phyloP scores from a whole-genome alignment of 2,113 vertebrate species.

The Semnornis frantzii region DNA sequence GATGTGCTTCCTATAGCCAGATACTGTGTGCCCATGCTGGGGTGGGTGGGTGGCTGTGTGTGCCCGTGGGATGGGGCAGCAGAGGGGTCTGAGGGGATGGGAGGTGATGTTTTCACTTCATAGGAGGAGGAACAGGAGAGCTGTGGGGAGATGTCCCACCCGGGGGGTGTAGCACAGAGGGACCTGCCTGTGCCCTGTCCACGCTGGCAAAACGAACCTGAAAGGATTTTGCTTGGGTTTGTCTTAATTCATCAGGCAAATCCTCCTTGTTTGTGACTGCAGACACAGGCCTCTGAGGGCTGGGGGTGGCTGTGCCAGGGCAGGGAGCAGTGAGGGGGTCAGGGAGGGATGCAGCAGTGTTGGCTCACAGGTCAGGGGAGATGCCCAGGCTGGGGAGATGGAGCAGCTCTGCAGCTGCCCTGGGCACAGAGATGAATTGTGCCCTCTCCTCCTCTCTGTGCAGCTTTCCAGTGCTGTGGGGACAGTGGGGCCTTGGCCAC shows the following conservation, averaged over 20 bases:
- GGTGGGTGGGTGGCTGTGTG: neutral
- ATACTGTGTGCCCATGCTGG: fast-evolving
- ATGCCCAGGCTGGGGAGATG: neutral
- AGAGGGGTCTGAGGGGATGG: neutral
- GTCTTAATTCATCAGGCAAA: neutral
- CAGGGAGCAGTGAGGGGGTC: neutral
- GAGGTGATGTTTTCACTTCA: neutral
- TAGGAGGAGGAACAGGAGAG: neutral
- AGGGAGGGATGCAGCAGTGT: neutral
- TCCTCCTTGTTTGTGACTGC: neutral
- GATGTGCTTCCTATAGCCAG: neutral
- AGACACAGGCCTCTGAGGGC: neutral
- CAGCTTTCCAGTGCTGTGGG: neutral
- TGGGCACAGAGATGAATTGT: neutral
- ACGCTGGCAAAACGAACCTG: neutral
- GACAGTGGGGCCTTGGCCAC: neutral
- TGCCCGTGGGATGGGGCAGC: neutral
- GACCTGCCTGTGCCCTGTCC: neutral
- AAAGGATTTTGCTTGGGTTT: neutral
- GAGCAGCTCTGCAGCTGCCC: neutral
- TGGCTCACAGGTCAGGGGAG: neutral
- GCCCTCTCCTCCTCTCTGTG: neutral
- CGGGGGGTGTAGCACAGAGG: neutral
- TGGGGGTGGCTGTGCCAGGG: neutral
- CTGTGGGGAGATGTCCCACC: neutral